Percentiles rank a stretch among this genome's conserved stretches.
Conservation (phyloP, 2,888 invertebrate species). For the Sisyra terminalis region DNA sequence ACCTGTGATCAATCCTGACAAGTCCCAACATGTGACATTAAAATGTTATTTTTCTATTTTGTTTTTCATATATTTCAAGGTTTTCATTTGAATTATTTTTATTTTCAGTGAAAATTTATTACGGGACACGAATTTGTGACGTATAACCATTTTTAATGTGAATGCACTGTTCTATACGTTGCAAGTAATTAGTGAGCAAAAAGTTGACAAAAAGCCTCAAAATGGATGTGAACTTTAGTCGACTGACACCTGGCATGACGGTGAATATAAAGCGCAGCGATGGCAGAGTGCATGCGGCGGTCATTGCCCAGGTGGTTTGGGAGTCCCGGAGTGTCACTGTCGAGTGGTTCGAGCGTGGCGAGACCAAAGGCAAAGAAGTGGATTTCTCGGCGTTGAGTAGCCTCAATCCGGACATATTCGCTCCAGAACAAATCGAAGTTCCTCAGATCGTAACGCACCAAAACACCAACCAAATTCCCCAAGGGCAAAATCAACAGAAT, state of each 20-base stretch:
- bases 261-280: constrained; percentile 72
- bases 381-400: constrained; percentile 73
- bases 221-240: constrained; percentile 5
- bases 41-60: too few relatives aligned
- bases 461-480: neutral
- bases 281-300: constrained; percentile 78
- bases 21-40: too few relatives aligned
- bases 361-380: constrained; percentile 94
- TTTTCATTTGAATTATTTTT: too few relatives aligned
- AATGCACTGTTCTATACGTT: neutral
- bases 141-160: neutral
- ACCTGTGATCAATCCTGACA: too few relatives aligned
- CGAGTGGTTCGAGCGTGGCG: constrained; percentile 93
- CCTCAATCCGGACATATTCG: constrained; percentile 61
- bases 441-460: constrained; percentile 12
- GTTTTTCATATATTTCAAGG: too few relatives aligned
- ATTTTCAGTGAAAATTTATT: too few relatives aligned
- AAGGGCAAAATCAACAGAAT: constrained; percentile 13
- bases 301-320: constrained; percentile 75
- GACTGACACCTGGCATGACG: constrained; percentile 47
- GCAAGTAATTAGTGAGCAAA: neutral
- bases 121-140: neutral
- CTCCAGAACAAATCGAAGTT: constrained; percentile 23
- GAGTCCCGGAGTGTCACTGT: constrained; percentile 78
- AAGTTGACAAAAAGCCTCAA: neutral